Evolutionary conservation across 1,140 invertebrate genomes (phyloP).

Genomic region (Stegodyphus dumicola): DNA sequence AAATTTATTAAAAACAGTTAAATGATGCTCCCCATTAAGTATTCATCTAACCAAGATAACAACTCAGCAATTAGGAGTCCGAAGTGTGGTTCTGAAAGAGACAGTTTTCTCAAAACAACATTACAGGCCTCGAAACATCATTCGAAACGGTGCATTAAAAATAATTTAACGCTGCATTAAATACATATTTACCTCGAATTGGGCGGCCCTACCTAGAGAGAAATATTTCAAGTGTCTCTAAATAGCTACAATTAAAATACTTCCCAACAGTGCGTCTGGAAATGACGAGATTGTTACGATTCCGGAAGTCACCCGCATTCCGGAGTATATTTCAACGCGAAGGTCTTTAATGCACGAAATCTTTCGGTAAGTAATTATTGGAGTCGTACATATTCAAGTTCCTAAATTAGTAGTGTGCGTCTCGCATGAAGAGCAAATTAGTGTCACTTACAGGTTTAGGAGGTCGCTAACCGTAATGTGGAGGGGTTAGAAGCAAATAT

Average conservation of each 20-base stretch:
- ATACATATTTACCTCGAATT: constrained; percentile 20
- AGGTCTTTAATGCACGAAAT: constrained; percentile 6
- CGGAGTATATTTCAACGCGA: background rate
- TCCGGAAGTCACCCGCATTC: too few species aligned
- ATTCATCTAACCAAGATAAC: constrained; percentile 4
- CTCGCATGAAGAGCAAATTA: constrained; percentile 12
- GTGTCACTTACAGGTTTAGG: constrained; percentile 37
- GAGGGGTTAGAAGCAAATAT: background rate
- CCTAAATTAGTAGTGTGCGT: constrained; percentile 17
- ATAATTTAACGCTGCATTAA: constrained; percentile 36
- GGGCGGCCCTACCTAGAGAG: background rate
- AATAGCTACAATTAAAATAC: constrained; percentile 43
- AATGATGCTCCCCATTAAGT: too few species aligned
- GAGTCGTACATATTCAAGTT: constrained; percentile 40
- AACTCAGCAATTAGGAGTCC: background rate
- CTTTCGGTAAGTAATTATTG: constrained; percentile 40
- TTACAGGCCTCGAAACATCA: constrained; percentile 15
- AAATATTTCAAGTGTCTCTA: constrained; percentile 6
- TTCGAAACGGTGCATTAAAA: constrained; percentile 15
- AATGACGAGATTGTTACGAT: too few species aligned
- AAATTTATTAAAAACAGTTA: too few species aligned
- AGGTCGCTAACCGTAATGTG: constrained; percentile 5
- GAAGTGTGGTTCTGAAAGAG: constrained; percentile 2
- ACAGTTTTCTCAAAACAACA: background rate
- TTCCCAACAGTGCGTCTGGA: background rate